Evolutionary conservation across 2,888 invertebrate species (phyloP).

Genomic region (Lacanobia oleracea): DNA sequence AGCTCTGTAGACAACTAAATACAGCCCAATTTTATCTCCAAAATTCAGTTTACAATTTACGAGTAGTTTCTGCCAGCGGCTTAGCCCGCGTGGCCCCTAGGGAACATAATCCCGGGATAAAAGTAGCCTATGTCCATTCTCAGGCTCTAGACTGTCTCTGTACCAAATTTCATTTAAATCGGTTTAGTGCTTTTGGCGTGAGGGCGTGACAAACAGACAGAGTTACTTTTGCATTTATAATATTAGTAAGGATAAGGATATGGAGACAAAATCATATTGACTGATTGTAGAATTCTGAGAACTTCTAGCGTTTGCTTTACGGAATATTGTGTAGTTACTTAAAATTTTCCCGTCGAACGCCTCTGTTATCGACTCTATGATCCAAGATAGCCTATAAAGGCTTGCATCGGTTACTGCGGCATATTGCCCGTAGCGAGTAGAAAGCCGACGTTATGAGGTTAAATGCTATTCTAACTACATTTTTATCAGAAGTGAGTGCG

Average conservation of each 20-base stretch:
- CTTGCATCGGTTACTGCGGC: conserved; percentile 20
- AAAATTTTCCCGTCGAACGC: conserved; percentile 9
- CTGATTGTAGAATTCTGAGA: conserved; percentile 9
- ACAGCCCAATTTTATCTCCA: not conserved
- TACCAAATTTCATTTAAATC: too few relatives aligned
- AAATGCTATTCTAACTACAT: not conserved
- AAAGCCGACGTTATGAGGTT: not conserved
- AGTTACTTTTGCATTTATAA: too few relatives aligned
- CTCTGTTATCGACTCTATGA: conserved; percentile 20
- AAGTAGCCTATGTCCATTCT: too few relatives aligned
- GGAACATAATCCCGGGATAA: too few relatives aligned
- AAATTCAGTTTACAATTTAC: conserved; percentile 1
- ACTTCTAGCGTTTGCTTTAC: not conserved
- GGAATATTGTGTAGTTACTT: conserved; percentile 16
- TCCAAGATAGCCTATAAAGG: conserved; percentile 25
- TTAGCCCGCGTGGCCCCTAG: too few relatives aligned
- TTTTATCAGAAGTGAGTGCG: not conserved
- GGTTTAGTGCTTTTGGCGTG: too few relatives aligned
- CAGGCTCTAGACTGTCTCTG: too few relatives aligned
- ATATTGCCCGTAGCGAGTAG: not conserved
- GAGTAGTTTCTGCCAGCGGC: too few relatives aligned
- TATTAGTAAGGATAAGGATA: too few relatives aligned
- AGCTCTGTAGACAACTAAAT: not conserved
- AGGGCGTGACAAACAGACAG: too few relatives aligned
- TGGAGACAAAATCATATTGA: conserved; percentile 2